Percentiles rank a stretch among this genome's conserved stretches.
Conservation (phyloP, 2,797 vertebrate genomes). For the Phoebastria nigripes region DNA sequence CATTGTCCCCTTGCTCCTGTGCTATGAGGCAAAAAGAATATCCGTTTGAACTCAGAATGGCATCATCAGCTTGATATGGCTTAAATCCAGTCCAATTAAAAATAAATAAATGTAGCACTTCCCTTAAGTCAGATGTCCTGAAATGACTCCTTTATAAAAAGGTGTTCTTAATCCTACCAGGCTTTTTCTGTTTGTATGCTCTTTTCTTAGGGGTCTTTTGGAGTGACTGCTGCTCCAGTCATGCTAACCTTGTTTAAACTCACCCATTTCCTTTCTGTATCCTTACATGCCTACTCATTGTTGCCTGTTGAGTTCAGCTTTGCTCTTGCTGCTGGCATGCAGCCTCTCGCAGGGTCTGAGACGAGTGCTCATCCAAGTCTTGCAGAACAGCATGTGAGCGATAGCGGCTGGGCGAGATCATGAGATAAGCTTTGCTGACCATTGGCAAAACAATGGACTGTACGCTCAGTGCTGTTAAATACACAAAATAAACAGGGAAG, state of each 20-base stretch:
- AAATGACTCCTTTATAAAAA: conserved; percentile 28
- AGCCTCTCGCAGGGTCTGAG: neutral
- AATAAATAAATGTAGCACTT: conserved; percentile 34
- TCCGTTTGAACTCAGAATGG: neutral
- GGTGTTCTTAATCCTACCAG: neutral
- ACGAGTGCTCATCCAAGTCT: neutral
- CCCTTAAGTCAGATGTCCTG: conserved; percentile 12
- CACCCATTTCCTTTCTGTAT: neutral
- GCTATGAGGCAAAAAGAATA: neutral
- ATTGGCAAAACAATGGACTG: conserved; percentile 51
- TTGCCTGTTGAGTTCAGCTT: neutral
- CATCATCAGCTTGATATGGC: conserved; percentile 19
- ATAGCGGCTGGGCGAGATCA: neutral
- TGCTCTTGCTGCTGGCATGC: neutral
- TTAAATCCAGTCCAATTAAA: conserved; percentile 44
- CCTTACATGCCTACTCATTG: neutral
- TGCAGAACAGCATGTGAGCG: conserved; percentile 21
- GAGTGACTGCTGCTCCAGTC: neutral
- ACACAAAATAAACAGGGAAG: conserved; percentile 19
- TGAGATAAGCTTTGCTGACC: conserved; percentile 43
- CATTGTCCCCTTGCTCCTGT: neutral
- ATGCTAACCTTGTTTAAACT: neutral
- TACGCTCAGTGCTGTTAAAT: neutral
- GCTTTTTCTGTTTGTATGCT: neutral
- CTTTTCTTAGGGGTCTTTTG: neutral